phyloP scores from a whole-genome alignment of 2,888 invertebrate species.

The Lepeophtheirus nordmannii region DNA sequence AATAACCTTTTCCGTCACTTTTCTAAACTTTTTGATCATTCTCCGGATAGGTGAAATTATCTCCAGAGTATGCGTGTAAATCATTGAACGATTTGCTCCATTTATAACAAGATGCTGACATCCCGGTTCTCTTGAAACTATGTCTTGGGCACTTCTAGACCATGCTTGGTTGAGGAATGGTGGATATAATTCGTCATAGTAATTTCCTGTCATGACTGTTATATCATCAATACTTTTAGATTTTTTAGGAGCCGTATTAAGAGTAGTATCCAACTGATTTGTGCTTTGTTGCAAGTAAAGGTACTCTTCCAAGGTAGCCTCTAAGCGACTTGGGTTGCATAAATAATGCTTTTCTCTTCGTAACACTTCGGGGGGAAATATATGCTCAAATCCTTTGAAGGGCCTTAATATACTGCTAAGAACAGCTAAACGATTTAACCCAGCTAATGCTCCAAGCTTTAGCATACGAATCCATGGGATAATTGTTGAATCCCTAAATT shows the following conservation, averaged over 20 bases:
- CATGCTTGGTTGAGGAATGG: not conserved
- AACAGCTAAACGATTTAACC: not conserved
- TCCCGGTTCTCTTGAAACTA: not conserved
- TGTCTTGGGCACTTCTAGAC: not conserved
- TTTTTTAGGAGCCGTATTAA: not conserved
- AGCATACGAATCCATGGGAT: not conserved
- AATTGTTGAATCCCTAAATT: not conserved
- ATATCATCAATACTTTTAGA: not conserved
- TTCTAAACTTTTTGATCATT: not conserved
- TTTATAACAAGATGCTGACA: not conserved
- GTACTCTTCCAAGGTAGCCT: not conserved
- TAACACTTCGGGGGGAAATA: not conserved
- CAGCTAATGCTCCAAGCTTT: not conserved
- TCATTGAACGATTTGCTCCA: slow-evolving; percentile 2
- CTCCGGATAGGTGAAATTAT: not conserved
- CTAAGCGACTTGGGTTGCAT: not conserved
- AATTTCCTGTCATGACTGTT: slow-evolving; percentile 1
- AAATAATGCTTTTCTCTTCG: not conserved
- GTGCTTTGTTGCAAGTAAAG: not conserved
- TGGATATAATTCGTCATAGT: not conserved
- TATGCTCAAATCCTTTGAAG: not conserved
- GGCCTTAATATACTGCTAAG: not conserved
- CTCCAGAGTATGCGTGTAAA: not conserved
- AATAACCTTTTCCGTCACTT: no score
- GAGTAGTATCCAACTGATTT: not conserved